Percentiles rank a stretch among this genome's conserved stretches.
Conservation (phyloP, 2,888 invertebrate species). For the Diplazon laetatorius region DNA sequence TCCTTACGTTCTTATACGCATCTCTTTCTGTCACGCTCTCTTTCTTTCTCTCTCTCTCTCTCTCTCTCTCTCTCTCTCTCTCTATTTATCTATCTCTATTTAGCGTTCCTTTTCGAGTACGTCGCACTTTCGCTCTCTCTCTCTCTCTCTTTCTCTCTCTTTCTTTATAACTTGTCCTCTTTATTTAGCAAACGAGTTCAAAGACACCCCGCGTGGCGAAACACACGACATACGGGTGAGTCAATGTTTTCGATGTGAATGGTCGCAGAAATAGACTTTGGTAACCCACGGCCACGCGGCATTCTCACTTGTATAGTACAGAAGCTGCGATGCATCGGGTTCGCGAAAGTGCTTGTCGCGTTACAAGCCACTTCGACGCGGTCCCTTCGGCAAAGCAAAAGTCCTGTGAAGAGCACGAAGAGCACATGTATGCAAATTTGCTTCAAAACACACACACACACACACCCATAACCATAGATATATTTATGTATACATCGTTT, state of each 20-base stretch:
- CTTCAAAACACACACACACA: neutral
- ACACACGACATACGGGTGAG: conserved; percentile 68
- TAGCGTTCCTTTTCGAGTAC: conserved; percentile 29
- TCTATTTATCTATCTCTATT: conserved; percentile 32
- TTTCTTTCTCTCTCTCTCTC: conserved; percentile 46
- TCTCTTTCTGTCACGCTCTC: conserved; percentile 52
- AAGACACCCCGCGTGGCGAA: conserved; percentile 74
- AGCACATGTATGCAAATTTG: conserved; percentile 15
- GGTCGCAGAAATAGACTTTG: conserved; percentile 77
- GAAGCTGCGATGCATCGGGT: conserved; percentile 55
- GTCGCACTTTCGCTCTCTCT: conserved; percentile 6
- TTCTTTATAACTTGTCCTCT: conserved; percentile 69
- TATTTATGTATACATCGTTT: too few relatives aligned
- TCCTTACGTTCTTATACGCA: conserved; percentile 30
- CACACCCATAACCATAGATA: too few relatives aligned
- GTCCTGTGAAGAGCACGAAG: neutral
- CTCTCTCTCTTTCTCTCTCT: conserved; percentile 53
- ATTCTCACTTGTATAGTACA: conserved; percentile 51
- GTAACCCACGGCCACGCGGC: conserved; percentile 49
- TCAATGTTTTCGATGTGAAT: conserved; percentile 80
- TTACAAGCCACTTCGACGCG: conserved; percentile 6
- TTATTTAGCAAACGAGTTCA: conserved; percentile 79
- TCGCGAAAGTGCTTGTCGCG: conserved; percentile 41
- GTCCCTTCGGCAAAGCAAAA: conserved; percentile 14
- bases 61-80: conserved; percentile 36